Evolutionary conservation across 2,888 invertebrate genomes (phyloP).

Genomic region (Drosophila imparisetae): DNA sequence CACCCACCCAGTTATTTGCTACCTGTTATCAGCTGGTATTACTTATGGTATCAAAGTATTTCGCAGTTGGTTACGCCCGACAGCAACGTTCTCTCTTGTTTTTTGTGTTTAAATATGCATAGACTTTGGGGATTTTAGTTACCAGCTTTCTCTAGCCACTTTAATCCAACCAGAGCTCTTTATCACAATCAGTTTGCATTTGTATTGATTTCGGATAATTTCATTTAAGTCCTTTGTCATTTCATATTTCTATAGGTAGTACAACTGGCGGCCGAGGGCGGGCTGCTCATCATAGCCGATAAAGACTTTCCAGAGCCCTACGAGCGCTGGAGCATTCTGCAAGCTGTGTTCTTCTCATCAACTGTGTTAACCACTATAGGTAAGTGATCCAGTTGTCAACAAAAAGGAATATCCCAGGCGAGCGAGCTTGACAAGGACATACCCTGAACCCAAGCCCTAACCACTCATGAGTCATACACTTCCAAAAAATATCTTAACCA

Average conservation of each 20-base stretch:
- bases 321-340: conserved; percentile 91
- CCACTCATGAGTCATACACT: not conserved
- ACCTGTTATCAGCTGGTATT: not conserved
- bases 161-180: not conserved
- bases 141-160: not conserved
- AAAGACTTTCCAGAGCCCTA: conserved; percentile 86
- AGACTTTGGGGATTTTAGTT: not conserved
- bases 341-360: conserved; percentile 95
- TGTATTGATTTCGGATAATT: not conserved
- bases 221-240: not conserved
- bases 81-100: not conserved
- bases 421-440: not conserved
- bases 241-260: conserved; percentile 85
- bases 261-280: conserved; percentile 90
- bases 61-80: not conserved
- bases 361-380: conserved; percentile 96
- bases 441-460: not conserved
- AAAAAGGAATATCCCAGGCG: not conserved
- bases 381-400: conserved; percentile 82
- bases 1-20: not conserved
- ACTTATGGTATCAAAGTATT: not conserved
- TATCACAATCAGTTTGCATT: not conserved
- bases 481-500: not conserved
- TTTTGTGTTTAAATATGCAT: not conserved
- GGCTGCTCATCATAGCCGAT: conserved; percentile 87